Evolutionary conservation across 2,888 invertebrate genomes (phyloP), one percentile per base, ranked within the genome.

Genomic region (Baccha elongata): DNA sequence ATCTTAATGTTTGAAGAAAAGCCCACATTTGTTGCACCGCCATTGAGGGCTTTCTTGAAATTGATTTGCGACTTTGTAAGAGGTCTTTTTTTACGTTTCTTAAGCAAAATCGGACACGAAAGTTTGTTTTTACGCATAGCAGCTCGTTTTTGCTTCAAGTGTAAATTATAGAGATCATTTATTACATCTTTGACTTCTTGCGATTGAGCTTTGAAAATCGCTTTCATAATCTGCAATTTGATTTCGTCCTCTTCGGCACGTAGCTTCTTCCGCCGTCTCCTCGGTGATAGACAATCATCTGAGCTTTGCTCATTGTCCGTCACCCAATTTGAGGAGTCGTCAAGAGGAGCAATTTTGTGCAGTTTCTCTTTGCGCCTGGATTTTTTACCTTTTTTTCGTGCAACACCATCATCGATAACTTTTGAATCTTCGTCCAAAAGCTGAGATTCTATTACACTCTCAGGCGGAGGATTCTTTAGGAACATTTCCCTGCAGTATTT

Each of bases 401-500:
- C 29, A 62, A 17, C 50, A 17, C 19, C 19, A 15, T 55, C 52
- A 21, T 73, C 68, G 11, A 4, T 64, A 5, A 21, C 53, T 46
- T 55, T 21, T 62, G 55, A 26, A 58, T 8, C 42, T 15, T 15
- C 21, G 26, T 69, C 17, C 68, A 64, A 19, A 50, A 64, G 53
- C 55, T 68, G 62, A 69, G 73, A 60, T 17, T 65, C 42, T 10
- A 50, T 7, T 55, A 29, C 11, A 3, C n/a, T 23, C 6, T 53
- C 67, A 6, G 62, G 35, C 15, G 76, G 74, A 0, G 74, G 80
- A 15, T 8, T 21, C 35, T 80, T 80, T 1, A 80, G 80, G 32
- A 80, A 80, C 46, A 74, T 74, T 62, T 74, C 74, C 21, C 68
- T 64, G 35, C 74, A 74, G 2, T 55, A 50, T 68, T 69, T 74